Base-by-base conservation (phyloP, 2,797 vertebrate species). In the Thripadectes ignobilis region DNA sequence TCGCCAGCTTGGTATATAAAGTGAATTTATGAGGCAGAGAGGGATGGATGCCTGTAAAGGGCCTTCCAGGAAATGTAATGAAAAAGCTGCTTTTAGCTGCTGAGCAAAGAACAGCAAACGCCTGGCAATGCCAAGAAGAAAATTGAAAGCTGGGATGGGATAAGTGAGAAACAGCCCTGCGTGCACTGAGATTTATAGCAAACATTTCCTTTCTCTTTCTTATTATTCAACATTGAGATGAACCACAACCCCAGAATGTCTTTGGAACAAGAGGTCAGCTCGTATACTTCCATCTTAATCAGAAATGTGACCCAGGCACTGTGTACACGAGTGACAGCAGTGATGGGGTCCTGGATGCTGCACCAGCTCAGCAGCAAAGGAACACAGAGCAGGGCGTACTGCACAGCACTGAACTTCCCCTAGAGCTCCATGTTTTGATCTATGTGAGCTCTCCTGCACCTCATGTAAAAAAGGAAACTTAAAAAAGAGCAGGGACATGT, bases 41-140 rank as follows among this genome's bases (percentile, higher is more conserved):
- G 77, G 89, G 93, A 94, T 59, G 71, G 94, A 88, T 79, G 67
- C n/a, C 48, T 92, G 41, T 69, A 91, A 93, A 95, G 36, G 79
- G 63, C 74, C 78, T 97, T 96, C 95, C 94, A 96, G 95, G 93
- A 95, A 96, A 96, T 67, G 85, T 94, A 97, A 97, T 96, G 96
- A 96, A 97, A 96, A 97, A 91, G 81, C 92, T 80, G 82, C 84
- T 97, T 92, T 96, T 93, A 95, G 92, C 87, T 95, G 92, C 93
- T 92, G 87, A 93, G 80, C 63, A 92, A 86, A 93, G 91, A 93
- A 90, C 95, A 95, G 75, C 88, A 72, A 83, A 74, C 7, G 46
- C 68, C 73, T 94, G 88, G 89, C 83, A 86, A 72, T 93, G 84
- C 91, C 95, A 95, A 93, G 91, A 93, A 93, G 90, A 94, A 95